Evolutionary conservation across 1,140 invertebrate genomes (phyloP), one percentile per base, ranked within the genome.

Genomic region (Caerostris extrusa): DNA sequence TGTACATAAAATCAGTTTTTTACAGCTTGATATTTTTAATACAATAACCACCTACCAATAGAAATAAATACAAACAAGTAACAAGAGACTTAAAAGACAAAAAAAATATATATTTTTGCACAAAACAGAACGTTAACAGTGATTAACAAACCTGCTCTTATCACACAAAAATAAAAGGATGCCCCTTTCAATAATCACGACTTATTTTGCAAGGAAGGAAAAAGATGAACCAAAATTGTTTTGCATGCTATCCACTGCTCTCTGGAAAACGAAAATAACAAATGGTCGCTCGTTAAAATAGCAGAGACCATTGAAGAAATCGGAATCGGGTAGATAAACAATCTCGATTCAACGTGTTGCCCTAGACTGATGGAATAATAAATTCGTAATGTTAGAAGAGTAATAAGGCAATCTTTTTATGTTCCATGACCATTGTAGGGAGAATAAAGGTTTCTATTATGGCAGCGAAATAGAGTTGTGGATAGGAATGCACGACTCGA

Each of bases 391-490:
- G 71, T 77, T 77, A 77, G 71, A 77, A 50, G 71, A 77, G 50
- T 77, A 77, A 77, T 77, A 77, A 77, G 71, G 50, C 71, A 77
- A 77, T 77, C 71, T 53, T 77, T 77, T 77, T 50, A 77, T 77
- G 53, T 77, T 77, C 50, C 71, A 77, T 77, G 71, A 77, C 71
- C 50, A 5, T 10, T 77, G 34, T 77, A 50, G 50, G 50, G 34
- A 17, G 14, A 77, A 53, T 34, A 77, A 53, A 50, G 50, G 10
- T 53, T 53, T 3, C 53, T 53, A 7, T 50, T 14, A 4, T 12
- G 19, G 8, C 3, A 53, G 4, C 12, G 34, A 3, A 77, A 77
- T 77, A 1, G 10, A 71, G 34, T 71, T 71, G 69, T 12, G 34
- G 8, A 12, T 12, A 77, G 34, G 12, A 5, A 14, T 53, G 34